Evolutionary conservation across 2,113 vertebrate genomes (phyloP).

Genomic region (Sceloporus tristichus): DNA sequence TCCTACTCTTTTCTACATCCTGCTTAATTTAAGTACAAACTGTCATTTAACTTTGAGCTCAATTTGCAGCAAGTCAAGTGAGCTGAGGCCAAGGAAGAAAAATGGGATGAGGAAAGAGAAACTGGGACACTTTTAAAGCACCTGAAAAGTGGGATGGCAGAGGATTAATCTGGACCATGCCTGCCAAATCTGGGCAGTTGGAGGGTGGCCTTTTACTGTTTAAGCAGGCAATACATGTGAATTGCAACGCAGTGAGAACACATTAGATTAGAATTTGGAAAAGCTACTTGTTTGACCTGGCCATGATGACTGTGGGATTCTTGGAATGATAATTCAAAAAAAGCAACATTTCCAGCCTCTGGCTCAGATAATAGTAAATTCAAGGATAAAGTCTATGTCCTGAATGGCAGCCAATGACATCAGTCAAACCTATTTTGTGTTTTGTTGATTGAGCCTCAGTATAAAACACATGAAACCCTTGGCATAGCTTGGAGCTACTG

Average conservation of each 20-base stretch:
- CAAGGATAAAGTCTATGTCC: conserved; percentile 29
- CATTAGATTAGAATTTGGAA: neutral
- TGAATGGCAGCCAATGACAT: conserved; percentile 25
- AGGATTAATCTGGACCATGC: no score
- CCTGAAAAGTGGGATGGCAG: no score
- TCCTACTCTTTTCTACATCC: no score
- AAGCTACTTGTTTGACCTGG: neutral
- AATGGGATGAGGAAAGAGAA: no score
- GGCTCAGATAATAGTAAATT: neutral
- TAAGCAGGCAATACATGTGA: neutral
- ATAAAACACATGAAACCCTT: neutral
- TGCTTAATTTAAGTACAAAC: no score
- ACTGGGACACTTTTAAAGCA: no score
- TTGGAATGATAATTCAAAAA: neutral
- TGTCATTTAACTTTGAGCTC: no score
- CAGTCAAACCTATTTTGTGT: neutral
- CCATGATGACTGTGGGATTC: neutral
- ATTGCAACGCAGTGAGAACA: neutral
- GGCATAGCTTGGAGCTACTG: neutral
- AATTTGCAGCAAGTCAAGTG: no score
- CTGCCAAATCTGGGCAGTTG: neutral
- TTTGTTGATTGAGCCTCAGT: neutral
- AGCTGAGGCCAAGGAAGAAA: no score
- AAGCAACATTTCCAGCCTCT: neutral
- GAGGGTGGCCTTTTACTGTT: no score